Base-by-base conservation (phyloP, 2,888 invertebrate genomes). In the Drosophila limbata region DNA sequence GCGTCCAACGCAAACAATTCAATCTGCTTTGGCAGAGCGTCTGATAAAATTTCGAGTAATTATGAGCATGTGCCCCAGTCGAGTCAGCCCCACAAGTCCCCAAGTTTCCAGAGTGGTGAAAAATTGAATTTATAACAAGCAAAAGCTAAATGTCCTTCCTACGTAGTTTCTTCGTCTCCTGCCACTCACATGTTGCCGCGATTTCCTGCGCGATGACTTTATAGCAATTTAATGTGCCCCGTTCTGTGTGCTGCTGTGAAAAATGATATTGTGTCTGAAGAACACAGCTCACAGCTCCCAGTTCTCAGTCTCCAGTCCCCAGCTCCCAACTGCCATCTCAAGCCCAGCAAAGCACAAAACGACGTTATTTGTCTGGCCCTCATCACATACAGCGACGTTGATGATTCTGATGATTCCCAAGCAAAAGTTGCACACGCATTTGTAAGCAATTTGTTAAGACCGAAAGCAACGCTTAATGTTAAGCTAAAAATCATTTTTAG, bases 101-200 rank as follows among this genome's bases (percentile, higher is more conserved):
- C 33, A 19, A 51, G 55, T 66, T 61, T 48, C 63, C 65, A 64
- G 64, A 76, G 73, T 59, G 71, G 50, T 80, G 69, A 69, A 69
- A 84, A 88, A 84, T 88, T 77, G 74, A 86, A 88, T 86, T 84
- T 86, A 84, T 73, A 88, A 77, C 70, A 86, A 84, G 73, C 71
- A 69, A 79, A 83, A 72, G 84, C 82, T 73, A 77, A 68, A 79
- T 82, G 80, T 79, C 48, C 57, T 57, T 4, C 35, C 51, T 5
- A 19, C 39, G 9, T 21, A 1, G 28, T 28, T 28, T 28, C 35
- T 35, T 35, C 11, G 13, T 9, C 55, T 35, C 28, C 9, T 15
- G 10, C 40, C 35, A 50, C 56, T 60, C 65, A 75, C 67, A 79
- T 76, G 65, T 62, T 63, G 67, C 47, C 67, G 52, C 44, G 47